phyloP scores from a whole-genome alignment of 2,888 invertebrate genomes.

The Chloroclystis v-ata region DNA sequence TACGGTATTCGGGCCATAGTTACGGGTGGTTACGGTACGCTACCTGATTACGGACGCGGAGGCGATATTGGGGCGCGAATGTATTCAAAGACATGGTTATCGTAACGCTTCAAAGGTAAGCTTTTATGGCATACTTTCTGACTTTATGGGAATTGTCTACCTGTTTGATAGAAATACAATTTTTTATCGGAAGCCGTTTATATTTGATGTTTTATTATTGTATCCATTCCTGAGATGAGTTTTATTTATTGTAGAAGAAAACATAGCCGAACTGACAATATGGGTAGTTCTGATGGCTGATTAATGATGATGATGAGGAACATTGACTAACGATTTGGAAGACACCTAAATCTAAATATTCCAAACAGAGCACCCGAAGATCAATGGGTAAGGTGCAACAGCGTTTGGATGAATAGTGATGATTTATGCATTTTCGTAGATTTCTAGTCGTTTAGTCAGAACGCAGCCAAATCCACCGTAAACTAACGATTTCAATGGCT shows the following conservation, averaged over 20 bases:
- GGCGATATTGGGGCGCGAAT: constrained; percentile 10
- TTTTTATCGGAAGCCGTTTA: background rate
- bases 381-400: too few species aligned
- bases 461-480: too few species aligned
- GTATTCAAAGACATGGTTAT: constrained; percentile 9
- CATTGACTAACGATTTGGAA: too few species aligned
- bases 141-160: constrained; percentile 1
- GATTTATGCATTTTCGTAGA: too few species aligned
- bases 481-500: too few species aligned
- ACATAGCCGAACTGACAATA: background rate
- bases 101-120: background rate
- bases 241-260: background rate
- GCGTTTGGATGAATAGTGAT: too few species aligned
- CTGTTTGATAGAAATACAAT: background rate
- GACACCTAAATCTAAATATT: too few species aligned
- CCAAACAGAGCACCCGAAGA: too few species aligned
- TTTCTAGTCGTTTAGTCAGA: too few species aligned
- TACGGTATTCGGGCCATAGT: constrained; percentile 26
- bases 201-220: background rate
- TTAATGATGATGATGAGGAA: too few species aligned
- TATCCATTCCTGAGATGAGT: background rate
- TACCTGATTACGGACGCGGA: constrained; percentile 25
- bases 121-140: background rate
- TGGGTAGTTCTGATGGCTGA: too few species aligned
- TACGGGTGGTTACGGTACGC: constrained; percentile 9